Conservation (phyloP, 2,888 invertebrate genomes). For the Lepidochitona cinerea region DNA sequence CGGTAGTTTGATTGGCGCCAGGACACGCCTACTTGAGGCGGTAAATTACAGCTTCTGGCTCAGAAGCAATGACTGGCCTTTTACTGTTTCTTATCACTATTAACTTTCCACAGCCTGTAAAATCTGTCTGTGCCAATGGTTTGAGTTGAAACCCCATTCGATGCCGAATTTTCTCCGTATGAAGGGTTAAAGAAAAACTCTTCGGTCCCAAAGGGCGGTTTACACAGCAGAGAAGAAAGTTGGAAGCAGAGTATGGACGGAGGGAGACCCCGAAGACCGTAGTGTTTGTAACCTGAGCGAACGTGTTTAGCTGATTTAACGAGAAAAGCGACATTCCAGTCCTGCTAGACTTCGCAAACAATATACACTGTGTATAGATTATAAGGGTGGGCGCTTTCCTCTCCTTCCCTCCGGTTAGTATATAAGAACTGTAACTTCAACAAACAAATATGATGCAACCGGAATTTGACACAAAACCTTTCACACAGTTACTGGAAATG, state of each 20-base stretch:
- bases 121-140: background rate
- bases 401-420: background rate
- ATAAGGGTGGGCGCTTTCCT: background rate
- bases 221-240: background rate
- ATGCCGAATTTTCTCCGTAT: background rate
- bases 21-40: background rate
- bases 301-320: constrained; percentile 1
- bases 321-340: background rate
- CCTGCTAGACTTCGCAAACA: background rate
- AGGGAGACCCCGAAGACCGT: background rate
- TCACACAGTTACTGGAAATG: constrained; percentile 1
- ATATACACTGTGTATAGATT: background rate
- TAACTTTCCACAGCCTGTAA: background rate
- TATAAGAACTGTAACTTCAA: constrained; percentile 1
- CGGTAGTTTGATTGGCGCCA: background rate
- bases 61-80: background rate
- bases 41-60: constrained; percentile 2
- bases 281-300: constrained; percentile 1
- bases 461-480: constrained; percentile 1
- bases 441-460: constrained; percentile 8
- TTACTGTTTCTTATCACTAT: background rate
- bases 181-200: background rate
- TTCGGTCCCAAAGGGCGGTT: background rate
- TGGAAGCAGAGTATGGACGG: background rate
- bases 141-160: background rate